Conservation (phyloP, 1,140 invertebrate genomes). For the Caenorhabditis remanei region DNA sequence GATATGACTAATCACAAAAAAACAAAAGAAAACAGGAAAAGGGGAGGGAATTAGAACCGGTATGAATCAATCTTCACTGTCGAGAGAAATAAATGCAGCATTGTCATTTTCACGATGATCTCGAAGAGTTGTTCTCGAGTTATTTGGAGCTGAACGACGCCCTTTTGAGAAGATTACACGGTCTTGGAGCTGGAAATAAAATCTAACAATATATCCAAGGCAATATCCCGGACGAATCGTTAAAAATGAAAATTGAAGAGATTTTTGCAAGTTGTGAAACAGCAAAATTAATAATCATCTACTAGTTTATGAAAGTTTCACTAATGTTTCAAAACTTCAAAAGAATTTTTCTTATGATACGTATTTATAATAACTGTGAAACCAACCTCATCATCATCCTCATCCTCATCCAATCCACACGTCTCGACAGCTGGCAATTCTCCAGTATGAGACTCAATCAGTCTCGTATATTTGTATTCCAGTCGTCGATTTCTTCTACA, state of each 20-base stretch:
- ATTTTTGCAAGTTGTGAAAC: too few relatives aligned
- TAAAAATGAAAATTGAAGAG: too few relatives aligned
- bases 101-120: conserved; percentile 53
- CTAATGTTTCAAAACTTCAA: too few relatives aligned
- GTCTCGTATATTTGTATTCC: conserved; percentile 83
- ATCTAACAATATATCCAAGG: too few relatives aligned
- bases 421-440: conserved; percentile 81
- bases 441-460: conserved; percentile 79
- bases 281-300: too few relatives aligned
- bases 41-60: neutral
- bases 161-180: conserved; percentile 64
- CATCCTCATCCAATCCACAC: conserved; percentile 81
- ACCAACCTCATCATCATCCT: conserved; percentile 78
- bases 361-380: too few relatives aligned
- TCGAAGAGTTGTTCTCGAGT: conserved; percentile 7
- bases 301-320: too few relatives aligned
- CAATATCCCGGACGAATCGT: too few relatives aligned
- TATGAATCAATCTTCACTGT: conserved; percentile 53
- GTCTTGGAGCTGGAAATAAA: conserved; percentile 49
- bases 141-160: neutral
- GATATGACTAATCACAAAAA: conserved; percentile 13
- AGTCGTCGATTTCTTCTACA: conserved; percentile 81
- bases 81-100: conserved; percentile 54
- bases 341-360: too few relatives aligned
- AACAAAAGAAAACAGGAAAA: neutral